Evolutionary conservation across 2,797 vertebrate genomes (phyloP), one percentile per base, ranked within the genome.

Genomic region (Dendrocincla fuliginosa): DNA sequence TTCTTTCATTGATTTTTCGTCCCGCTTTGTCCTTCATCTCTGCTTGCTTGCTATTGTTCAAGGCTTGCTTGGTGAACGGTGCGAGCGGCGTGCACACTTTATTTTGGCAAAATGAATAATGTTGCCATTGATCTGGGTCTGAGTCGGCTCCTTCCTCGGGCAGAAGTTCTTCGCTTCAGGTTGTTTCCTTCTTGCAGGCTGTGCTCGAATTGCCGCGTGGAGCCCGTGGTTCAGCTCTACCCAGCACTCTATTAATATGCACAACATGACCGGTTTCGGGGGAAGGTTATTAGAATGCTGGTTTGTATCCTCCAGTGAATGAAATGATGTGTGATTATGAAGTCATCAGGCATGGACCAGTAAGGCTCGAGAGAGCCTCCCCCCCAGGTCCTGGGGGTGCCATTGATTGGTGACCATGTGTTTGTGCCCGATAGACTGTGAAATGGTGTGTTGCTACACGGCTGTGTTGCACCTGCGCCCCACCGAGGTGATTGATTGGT

Each of bases 351-450:
- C 99, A 98, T 99, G 99, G 99, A 99, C 99, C 99, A 98, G 98
- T 98, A 98, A 98, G 98, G 98, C 98, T 98, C 98, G 86, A 96
- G 98, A 98, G 98, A 98, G 98, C 97, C 97, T 98, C 98, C 98
- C 98, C 98, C 98, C 98, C 94, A 98, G 98, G 98, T 99, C 99
- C 99, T 99, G 97, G 74, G 99, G 99, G 99, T 98, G 98, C 98
- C 99, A 99, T 99, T 99, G 99, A 99, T 99, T 99, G 99, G 99
- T 99, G 99, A 99, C 99, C 99, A 99, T 99, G 99, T 99, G 99
- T 99, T 99, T 99, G 99, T 99, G 99, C 98, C 99, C 99, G 99
- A 99, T 99, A 99, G 99, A 99, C 99, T 99, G 99, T 99, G 99
- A 99, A 99, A 99, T 99, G 99, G 99, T 99, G 99, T 99, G 99